A percentile compares a stretch with the other conserved stretches of the same genome.
Conservation (phyloP, 53 echinoderm and acorn worm species). For the Echinometra lucunter region DNA sequence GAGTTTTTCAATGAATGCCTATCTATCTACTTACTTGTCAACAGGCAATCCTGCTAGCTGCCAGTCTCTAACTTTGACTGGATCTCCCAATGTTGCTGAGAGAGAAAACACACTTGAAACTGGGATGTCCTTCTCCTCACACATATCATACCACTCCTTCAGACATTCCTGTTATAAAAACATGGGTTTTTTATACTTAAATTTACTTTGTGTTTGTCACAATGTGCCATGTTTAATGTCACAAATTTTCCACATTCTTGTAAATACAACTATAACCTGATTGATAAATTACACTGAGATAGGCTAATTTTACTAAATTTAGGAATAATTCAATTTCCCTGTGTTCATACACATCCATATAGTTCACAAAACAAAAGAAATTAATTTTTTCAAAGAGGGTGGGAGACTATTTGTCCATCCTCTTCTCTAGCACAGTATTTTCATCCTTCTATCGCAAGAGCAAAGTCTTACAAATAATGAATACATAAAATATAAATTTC, state of each 20-base stretch:
- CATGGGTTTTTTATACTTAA: neutral
- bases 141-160: conserved; percentile 92
- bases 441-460: too few relatives aligned
- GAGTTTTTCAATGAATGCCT: neutral
- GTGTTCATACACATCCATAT: too few relatives aligned
- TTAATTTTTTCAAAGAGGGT: neutral
- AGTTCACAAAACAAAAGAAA: neutral
- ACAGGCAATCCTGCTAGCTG: conserved; percentile 92
- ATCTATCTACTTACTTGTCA: conserved; percentile 82
- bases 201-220: neutral
- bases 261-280: neutral
- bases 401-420: neutral
- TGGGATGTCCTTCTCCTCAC: conserved; percentile 88
- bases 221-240: neutral
- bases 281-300: neutral
- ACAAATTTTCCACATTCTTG: neutral
- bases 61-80: conserved; percentile 95
- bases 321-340: too few relatives aligned
- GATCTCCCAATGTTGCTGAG: conserved; percentile 89
- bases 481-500: too few relatives aligned
- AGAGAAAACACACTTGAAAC: conserved; percentile 91
- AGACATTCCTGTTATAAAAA: conserved; percentile 85
- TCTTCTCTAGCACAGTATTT: neutral
- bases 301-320: too few relatives aligned
- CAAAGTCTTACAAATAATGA: too few relatives aligned